Conservation (phyloP, 1,140 invertebrate genomes). For the Pogonomyrmex californicus region DNA sequence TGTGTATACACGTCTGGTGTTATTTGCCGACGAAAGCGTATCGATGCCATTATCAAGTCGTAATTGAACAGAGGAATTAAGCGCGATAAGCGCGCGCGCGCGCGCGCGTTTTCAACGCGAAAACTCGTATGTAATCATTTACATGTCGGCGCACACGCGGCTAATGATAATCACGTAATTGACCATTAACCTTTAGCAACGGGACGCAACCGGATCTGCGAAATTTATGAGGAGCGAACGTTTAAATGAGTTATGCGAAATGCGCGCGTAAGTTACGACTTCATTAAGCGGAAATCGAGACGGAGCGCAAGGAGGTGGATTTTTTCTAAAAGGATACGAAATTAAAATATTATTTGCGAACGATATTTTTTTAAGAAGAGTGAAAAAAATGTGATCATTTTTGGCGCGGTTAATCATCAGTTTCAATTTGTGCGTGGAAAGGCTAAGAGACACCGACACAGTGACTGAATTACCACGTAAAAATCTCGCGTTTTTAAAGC, state of each 20-base stretch:
- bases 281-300: not conserved
- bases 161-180: constrained; percentile 28
- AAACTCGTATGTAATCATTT: constrained; percentile 25
- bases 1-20: not conserved
- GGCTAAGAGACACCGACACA: too few relatives aligned
- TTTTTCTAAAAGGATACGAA: not conserved
- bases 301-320: not conserved
- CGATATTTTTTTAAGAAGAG: not conserved
- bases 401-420: constrained; percentile 7
- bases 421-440: not conserved
- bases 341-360: not conserved
- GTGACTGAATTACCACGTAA: constrained; percentile 1
- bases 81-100: not conserved
- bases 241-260: constrained; percentile 4
- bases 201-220: not conserved
- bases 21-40: constrained; percentile 30
- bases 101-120: not conserved
- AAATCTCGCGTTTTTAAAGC: constrained; percentile 13
- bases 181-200: constrained; percentile 13
- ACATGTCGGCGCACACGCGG: not conserved
- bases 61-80: not conserved
- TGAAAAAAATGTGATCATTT: not conserved
- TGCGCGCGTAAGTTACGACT: not conserved
- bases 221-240: not conserved
- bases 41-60: constrained; percentile 7